Percentiles rank a stretch among this genome's conserved stretches.
Evolutionary conservation across 2,888 invertebrate species (phyloP).

Genomic region (Miltochrista miniata): DNA sequence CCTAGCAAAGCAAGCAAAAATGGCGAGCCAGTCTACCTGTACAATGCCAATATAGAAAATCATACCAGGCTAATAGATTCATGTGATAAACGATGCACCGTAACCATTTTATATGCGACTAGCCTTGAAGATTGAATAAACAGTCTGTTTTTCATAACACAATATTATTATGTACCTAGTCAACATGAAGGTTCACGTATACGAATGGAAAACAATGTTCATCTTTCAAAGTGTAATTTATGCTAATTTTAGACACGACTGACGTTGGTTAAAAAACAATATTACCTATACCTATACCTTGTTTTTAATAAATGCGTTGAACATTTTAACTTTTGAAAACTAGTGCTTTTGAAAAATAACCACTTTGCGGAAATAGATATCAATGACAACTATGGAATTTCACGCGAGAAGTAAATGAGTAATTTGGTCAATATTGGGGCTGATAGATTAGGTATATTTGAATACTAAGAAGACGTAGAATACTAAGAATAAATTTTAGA

Average conservation of each 20-base stretch:
- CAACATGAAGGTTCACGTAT: constrained; percentile 9
- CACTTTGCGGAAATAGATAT: too few species aligned
- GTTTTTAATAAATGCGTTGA: too few species aligned
- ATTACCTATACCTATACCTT: background rate
- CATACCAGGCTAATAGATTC: constrained; percentile 66
- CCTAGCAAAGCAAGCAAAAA: constrained; percentile 56
- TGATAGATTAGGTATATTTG: too few species aligned
- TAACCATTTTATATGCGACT: constrained; percentile 23
- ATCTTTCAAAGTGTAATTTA: constrained; percentile 29
- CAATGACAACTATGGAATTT: too few species aligned
- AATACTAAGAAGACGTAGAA: too few species aligned
- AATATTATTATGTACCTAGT: constrained; percentile 12
- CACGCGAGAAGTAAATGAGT: too few species aligned
- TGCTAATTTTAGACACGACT: constrained; percentile 21
- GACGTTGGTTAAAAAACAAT: constrained; percentile 12
- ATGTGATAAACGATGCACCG: constrained; percentile 60
- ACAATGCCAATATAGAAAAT: constrained; percentile 62
- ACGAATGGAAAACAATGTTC: constrained; percentile 20
- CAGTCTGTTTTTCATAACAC: constrained; percentile 15
- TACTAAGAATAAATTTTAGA: too few species aligned
- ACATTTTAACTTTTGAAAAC: too few species aligned
- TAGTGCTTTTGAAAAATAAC: too few species aligned
- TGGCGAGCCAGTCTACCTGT: constrained; percentile 51
- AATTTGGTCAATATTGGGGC: too few species aligned
- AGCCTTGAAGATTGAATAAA: constrained; percentile 27